phyloP scores from a whole-genome alignment of 1,140 invertebrate species.

The Aculops lycopersici region DNA sequence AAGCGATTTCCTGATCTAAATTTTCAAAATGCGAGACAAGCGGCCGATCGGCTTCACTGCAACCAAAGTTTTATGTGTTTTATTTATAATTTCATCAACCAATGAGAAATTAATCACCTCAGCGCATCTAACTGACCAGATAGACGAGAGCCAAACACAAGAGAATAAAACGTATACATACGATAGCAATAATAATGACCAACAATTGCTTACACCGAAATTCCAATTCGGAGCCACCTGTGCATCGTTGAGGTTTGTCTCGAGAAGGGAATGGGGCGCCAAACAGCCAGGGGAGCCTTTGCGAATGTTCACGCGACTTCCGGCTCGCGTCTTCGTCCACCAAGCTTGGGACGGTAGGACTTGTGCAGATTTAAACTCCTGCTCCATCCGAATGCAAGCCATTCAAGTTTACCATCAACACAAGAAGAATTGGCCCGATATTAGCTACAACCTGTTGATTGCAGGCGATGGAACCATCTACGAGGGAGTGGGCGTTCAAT shows the following conservation, averaged over 20 bases:
- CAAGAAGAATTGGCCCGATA: constrained; percentile 6
- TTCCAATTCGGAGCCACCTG: neutral
- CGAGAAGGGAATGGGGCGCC: constrained; percentile 1
- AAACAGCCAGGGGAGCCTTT: neutral
- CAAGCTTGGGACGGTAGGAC: constrained; percentile 4
- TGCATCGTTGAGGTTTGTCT: neutral
- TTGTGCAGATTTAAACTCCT: constrained; percentile 2
- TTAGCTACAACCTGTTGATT: constrained; percentile 11
- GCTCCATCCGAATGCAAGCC: neutral
- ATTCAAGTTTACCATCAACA: constrained; percentile 3
- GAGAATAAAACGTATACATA: too few relatives aligned
- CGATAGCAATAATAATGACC: too few relatives aligned
- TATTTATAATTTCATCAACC: too few relatives aligned
- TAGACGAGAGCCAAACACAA: too few relatives aligned
- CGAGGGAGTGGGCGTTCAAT: neutral
- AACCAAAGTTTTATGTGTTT: too few relatives aligned
- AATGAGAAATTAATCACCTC: too few relatives aligned
- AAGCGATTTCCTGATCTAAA: too few relatives aligned
- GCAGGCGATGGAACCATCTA: constrained; percentile 4
- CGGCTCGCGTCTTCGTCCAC: constrained; percentile 4
- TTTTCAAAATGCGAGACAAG: too few relatives aligned
- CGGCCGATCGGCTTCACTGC: too few relatives aligned
- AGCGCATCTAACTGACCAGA: too few relatives aligned
- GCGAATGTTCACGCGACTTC: neutral
- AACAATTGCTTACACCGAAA: too few relatives aligned